Conservation (phyloP, 2,113 vertebrate genomes). For the Sinosuthora webbiana region DNA sequence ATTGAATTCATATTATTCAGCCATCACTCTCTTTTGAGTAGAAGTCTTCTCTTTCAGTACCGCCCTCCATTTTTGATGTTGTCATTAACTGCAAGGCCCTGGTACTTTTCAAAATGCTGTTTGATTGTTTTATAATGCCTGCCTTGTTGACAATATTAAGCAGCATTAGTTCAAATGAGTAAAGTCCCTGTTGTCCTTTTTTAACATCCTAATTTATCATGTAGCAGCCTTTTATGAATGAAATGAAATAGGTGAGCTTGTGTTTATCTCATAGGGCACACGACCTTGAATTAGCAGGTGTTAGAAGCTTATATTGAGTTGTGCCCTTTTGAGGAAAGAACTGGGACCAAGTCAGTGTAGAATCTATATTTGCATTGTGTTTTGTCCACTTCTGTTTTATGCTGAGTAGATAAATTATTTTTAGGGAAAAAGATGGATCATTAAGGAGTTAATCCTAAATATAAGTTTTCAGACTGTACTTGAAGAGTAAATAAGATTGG, state of each 20-base stretch:
- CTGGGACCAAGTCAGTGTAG: not conserved
- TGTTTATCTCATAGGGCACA: not conserved
- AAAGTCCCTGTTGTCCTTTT: not conserved
- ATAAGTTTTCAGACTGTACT: not conserved
- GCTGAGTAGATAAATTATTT: not conserved
- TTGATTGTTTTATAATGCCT: not conserved
- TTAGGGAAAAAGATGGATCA: not conserved
- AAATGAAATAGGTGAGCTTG: not conserved
- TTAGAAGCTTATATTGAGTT: not conserved
- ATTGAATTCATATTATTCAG: constrained; percentile 36
- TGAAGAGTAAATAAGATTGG: not conserved
- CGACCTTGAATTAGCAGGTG: not conserved
- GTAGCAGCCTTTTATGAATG: not conserved
- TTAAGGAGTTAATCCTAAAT: not conserved
- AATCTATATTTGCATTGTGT: not conserved
- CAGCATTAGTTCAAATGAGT: not conserved
- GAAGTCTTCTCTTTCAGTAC: not conserved
- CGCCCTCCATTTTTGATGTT: not conserved
- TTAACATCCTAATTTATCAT: not conserved
- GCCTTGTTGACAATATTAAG: constrained; percentile 7
- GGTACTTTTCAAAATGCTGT: constrained; percentile 2
- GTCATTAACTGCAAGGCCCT: constrained; percentile 15
- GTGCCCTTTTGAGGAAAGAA: not conserved
- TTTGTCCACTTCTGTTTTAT: not conserved
- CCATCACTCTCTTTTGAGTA: constrained; percentile 27